Evolutionary conservation across 2,797 vertebrate genomes (phyloP).

Genomic region (Spheniscus humboldti): DNA sequence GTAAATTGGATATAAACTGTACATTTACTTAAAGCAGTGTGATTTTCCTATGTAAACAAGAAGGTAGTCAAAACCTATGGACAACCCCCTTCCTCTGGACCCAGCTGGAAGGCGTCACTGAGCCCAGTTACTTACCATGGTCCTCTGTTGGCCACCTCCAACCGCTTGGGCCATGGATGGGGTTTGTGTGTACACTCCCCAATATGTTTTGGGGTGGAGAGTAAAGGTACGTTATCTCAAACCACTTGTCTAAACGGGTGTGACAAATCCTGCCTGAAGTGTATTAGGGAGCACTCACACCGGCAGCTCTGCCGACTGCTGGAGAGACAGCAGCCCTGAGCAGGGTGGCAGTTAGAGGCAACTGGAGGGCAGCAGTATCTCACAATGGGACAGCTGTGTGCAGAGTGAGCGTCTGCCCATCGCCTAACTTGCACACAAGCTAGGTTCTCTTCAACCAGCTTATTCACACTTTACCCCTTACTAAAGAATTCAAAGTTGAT

Average conservation of each 20-base stretch:
- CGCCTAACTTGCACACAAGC: background rate
- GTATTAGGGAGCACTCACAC: background rate
- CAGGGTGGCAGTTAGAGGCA: background rate
- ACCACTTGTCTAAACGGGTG: background rate
- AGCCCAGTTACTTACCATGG: background rate
- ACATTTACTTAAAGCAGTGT: constrained; percentile 7
- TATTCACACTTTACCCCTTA: background rate
- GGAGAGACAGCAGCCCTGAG: background rate
- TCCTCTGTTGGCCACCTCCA: background rate
- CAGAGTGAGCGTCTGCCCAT: background rate
- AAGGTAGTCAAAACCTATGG: background rate
- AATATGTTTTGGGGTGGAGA: background rate
- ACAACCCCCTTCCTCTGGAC: background rate
- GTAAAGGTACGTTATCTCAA: background rate
- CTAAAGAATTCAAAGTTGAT: background rate
- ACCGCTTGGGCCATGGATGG: rapidly evolving
- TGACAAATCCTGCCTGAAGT: background rate
- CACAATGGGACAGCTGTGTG: background rate
- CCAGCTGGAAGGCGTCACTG: background rate
- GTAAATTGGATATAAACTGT: constrained; percentile 1
- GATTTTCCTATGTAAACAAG: constrained; percentile 12
- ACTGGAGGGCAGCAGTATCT: constrained; percentile 10
- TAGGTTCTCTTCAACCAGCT: background rate
- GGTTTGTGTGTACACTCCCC: background rate
- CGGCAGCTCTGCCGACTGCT: rapidly evolving